Percentiles rank a stretch among this genome's conserved stretches.
These are phyloP conservation scores for Drosophila grimshawi DNA, from an alignment of 1,140 invertebrate genomes.

Conservation along the genomic window DNA sequence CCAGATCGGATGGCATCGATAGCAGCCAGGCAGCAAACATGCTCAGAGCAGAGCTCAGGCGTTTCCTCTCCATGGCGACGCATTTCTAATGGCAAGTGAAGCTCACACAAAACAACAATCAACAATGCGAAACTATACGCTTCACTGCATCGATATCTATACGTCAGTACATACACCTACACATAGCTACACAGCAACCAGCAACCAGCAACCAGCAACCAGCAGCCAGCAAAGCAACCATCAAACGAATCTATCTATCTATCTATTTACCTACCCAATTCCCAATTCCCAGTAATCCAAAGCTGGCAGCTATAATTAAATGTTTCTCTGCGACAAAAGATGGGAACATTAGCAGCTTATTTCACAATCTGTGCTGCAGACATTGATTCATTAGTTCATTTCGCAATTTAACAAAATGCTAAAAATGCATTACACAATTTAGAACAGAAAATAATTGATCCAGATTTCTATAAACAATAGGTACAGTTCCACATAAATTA, in stretches of 20 bases:
- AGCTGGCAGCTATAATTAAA: slow-evolving; percentile 41
- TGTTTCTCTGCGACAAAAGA: background rate
- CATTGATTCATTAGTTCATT: slow-evolving; percentile 2
- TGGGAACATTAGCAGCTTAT: slow-evolving; percentile 14
- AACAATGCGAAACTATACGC: slow-evolving; percentile 48
- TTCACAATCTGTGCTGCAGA: background rate
- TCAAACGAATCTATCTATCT: slow-evolving; percentile 14
- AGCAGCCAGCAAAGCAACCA: slow-evolving; percentile 1
- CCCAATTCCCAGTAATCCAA: slow-evolving; percentile 30
- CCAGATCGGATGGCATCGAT: slow-evolving; percentile 66
- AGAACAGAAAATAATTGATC: background rate
- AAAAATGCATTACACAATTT: background rate
- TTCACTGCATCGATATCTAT: slow-evolving; percentile 38
- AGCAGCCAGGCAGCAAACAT: slow-evolving; percentile 3
- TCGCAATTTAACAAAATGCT: slow-evolving; percentile 4
- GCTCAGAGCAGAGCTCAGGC: background rate
- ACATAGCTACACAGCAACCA: background rate
- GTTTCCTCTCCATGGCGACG: slow-evolving; percentile 21
- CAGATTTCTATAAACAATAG: no score
- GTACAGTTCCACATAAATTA: no score
- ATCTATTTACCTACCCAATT: slow-evolving; percentile 19
- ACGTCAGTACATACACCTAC: background rate
- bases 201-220: background rate
- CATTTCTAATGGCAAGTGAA: slow-evolving; percentile 63
- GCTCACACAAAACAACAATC: slow-evolving; percentile 43